Base-by-base conservation (phyloP, 2,113 vertebrate species). In the Amblyornis subalaris region DNA sequence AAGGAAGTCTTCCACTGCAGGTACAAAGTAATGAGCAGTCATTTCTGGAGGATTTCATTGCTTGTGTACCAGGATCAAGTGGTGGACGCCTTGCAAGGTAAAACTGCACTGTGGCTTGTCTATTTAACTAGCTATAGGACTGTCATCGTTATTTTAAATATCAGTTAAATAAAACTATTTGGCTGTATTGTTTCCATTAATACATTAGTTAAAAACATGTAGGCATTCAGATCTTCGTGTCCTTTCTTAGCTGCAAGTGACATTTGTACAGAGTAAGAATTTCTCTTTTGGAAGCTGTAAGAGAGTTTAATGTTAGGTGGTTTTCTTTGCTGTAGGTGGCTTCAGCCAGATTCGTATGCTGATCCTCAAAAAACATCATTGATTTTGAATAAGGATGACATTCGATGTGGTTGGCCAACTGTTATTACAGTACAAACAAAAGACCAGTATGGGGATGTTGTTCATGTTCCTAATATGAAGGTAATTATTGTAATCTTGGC, bases 381-480 rank as follows among this genome's bases (percentile, higher is more conserved):
- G 96, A 98, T 99, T 89, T 97, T 99, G 42, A 99, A 99, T 98
- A 99, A 99, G 97, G 99, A 99, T 91, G 99, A 99, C 90, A 99
- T 99, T 81, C 98, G 99, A 44, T 99, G 99, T 92, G 99, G 99
- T 36, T 99, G 99, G 99, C 99, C 99, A 45, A 98, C 99, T 35
- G 98, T 99, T n/a, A 99, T 99, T 94, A 99, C 98, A 2, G 99
- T 99, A 33, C 99, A 99, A 96, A 99, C 99, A 83, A 99, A 99
- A 97, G 99, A 99, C 97, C 99, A 99, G 78, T 99, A 99, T 94
- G 99, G 99, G 23, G 99, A 99, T 88, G 98, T 99, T 88, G 99
- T 99, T 84, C 99, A 99, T 74, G 99, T 99, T 89, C 99, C 99
- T 60, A 99, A 99, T 96, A 99, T 99, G 99, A 99, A 99, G 98